Conservation (phyloP, 2,797 vertebrate genomes). For the Tarsius wallacei region DNA sequence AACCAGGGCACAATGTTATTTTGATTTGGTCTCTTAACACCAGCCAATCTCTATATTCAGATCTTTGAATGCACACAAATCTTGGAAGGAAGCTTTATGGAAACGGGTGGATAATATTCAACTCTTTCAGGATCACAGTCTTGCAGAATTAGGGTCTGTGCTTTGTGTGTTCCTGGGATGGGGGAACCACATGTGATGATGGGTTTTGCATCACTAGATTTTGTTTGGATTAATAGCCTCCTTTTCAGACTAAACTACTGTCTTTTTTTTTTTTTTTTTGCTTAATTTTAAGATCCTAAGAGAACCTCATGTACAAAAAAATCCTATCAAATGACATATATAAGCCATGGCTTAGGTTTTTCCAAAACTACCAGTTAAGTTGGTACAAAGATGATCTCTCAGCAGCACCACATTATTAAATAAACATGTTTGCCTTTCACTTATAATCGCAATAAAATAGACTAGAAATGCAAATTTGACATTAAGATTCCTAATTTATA, state of each 20-base stretch:
- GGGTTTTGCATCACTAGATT: conserved; percentile 2
- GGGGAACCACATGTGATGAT: neutral
- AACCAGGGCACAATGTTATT: too few relatives aligned
- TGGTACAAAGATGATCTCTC: neutral
- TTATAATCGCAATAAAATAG: neutral
- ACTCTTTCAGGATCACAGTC: too few relatives aligned
- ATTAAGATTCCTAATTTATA: conserved; percentile 42
- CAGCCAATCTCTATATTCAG: too few relatives aligned
- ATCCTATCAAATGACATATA: neutral
- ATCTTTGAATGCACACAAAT: too few relatives aligned
- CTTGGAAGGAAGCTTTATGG: too few relatives aligned
- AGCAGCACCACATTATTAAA: neutral
- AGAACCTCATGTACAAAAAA: conserved; percentile 73
- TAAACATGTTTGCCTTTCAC: conserved; percentile 3
- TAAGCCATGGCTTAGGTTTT: neutral
- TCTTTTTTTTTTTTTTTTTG: conserved; percentile 22
- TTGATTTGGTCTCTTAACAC: too few relatives aligned
- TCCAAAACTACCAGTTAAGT: neutral
- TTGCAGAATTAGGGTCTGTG: too few relatives aligned
- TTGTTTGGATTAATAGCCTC: conserved; percentile 73
- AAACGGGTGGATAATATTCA: too few relatives aligned
- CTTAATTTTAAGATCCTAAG: conserved; percentile 73
- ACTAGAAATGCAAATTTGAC: neutral
- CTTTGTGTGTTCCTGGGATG: neutral
- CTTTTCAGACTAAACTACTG: neutral